Base-by-base conservation (phyloP, 2,113 vertebrate genomes). In the Synodontis membranacea region DNA sequence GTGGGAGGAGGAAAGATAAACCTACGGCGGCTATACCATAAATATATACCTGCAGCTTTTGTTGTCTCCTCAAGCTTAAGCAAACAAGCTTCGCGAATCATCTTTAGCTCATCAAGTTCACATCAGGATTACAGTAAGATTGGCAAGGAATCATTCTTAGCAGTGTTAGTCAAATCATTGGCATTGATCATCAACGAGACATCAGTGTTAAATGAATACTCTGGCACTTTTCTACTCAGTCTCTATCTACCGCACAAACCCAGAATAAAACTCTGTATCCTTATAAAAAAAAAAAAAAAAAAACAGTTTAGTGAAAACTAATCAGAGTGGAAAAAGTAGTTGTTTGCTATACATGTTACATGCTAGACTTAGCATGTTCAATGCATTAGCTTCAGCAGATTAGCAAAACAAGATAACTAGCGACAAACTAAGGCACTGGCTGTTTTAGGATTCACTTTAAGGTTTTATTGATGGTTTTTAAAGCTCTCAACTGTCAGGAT, bases 101-200 rank as follows among this genome's bases (percentile, higher is more conserved):
- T 88, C 86, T 90, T 88, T 85, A 88, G 91, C 92, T 89, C 90
- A 87, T 64, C 31, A 17, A 14, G 25, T 56, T 84, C 64, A 56
- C 5, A 4, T 21, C 37, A 72, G 37, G 68, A 72, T 39, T 37
- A 37, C 34, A 54, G 46, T 54, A 84, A 58, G 19, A 31, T 6
- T 58, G 10, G 37, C 7, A 9, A 50, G 31, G 42, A 82, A 82
- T 44, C 3, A 28, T 44, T n/a, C 23, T 48, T 11, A 10, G n/a
- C 39, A 66, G 56, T 39, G 37, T 46, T 60, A 14, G 58, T 64
- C 5, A 68, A 25, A 44, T 42, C 21, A 3, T 9, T 68, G 66
- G 39, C 34, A 2, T 6, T 15, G 62, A 37, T 8, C 31, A 66
- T 52, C 50, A 52, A 52, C 50, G 19, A 17, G 46, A 9, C 46